Evolutionary conservation across 2,113 vertebrate species (phyloP).

Genomic region (Triplophysa dalaica): DNA sequence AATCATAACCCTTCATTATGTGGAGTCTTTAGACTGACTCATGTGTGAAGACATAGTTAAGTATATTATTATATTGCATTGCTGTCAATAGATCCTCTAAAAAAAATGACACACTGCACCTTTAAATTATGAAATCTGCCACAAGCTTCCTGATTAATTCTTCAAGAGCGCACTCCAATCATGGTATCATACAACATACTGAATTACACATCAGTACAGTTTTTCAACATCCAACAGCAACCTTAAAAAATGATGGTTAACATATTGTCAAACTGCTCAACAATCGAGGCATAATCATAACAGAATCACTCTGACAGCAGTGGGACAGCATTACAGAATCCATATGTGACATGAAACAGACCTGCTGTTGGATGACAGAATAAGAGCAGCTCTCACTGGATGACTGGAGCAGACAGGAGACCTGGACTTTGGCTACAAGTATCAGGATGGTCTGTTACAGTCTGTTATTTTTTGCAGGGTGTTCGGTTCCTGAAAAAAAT

Average conservation of each 20-base stretch:
- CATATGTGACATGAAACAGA: neutral
- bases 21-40: no score
- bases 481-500: constrained; percentile 11
- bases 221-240: no score
- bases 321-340: neutral
- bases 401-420: constrained; percentile 40
- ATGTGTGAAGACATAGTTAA: no score
- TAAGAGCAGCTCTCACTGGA: constrained; percentile 17
- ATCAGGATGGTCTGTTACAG: constrained; percentile 17
- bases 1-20: no score
- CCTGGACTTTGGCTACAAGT: constrained; percentile 22
- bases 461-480: constrained; percentile 35
- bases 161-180: no score
- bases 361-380: constrained; percentile 4
- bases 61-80: no score
- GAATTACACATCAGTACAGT: neutral
- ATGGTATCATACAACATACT: neutral
- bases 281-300: neutral
- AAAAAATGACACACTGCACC: no score
- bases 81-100: no score
- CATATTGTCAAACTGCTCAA: neutral
- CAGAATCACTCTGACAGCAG: neutral
- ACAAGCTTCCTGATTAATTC: no score
- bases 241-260: no score
- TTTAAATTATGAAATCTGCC: no score